phyloP scores from a whole-genome alignment of 2,113 vertebrate genomes.

The sheep (Ovis aries) region ARS-UI_Ramb_v3.0 NC_056061.1:64392001-64392500 shows the following conservation, averaged over 20 bases:
- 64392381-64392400: conserved; percentile 54
- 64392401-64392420: conserved; percentile 65
- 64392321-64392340: conserved; percentile 70
- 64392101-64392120: conserved; percentile 69
- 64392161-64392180: conserved; percentile 70
- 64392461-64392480: background rate
- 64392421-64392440: conserved; percentile 40
- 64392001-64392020: conserved; percentile 69
- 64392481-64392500: background rate
- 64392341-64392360: conserved; percentile 69
- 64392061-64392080: conserved; percentile 74
- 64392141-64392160: conserved; percentile 56
- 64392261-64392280: conserved; percentile 74
- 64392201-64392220: conserved; percentile 63
- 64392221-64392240: conserved; percentile 49
- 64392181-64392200: conserved; percentile 63
- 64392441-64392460: conserved; percentile 41
- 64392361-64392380: conserved; percentile 55
- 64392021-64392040: conserved; percentile 73
- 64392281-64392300: conserved; percentile 71
- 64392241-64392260: conserved; percentile 69
- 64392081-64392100: conserved; percentile 76
- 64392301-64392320: conserved; percentile 74
- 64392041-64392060: conserved; percentile 70
- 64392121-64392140: conserved; percentile 50